phyloP scores from a whole-genome alignment of 2,113 vertebrate species.

The Anarhynchus alexandrinus region DNA sequence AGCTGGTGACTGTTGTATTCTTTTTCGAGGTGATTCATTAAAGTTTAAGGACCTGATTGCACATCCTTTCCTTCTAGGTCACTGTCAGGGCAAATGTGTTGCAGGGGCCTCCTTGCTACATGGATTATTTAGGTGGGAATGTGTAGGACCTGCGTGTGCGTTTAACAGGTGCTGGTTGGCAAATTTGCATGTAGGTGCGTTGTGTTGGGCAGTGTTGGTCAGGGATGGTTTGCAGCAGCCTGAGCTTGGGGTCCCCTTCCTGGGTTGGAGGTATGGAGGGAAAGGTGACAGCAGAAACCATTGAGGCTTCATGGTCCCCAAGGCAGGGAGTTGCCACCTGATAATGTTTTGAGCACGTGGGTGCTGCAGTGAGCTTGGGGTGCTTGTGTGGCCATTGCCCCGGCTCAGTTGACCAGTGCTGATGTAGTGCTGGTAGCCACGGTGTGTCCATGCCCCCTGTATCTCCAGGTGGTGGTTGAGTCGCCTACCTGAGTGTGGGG shows the following conservation, averaged over 20 bases:
- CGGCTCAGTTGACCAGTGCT: neutral
- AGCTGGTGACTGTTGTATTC: neutral
- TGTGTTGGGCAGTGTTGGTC: neutral
- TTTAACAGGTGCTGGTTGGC: neutral
- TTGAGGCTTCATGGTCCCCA: neutral
- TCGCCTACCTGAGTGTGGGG: neutral
- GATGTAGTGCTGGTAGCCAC: neutral
- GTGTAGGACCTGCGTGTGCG: neutral
- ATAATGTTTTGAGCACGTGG: neutral
- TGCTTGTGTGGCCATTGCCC: neutral
- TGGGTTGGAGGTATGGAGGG: neutral
- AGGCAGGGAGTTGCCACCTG: neutral
- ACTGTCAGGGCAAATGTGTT: neutral
- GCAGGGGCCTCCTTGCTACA: neutral
- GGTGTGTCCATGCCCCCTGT: neutral
- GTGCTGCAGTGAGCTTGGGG: neutral
- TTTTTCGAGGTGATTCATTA: neutral
- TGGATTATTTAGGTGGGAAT: constrained; percentile 23
- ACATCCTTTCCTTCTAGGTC: neutral
- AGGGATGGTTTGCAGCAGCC: neutral
- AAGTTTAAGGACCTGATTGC: neutral
- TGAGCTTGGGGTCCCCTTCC: neutral
- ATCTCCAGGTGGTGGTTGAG: neutral
- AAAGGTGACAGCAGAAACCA: neutral
- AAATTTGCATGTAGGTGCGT: accelerated